Evolutionary conservation across 2,113 vertebrate genomes (phyloP).

Genomic region (Plecturocebus donacophilus): DNA sequence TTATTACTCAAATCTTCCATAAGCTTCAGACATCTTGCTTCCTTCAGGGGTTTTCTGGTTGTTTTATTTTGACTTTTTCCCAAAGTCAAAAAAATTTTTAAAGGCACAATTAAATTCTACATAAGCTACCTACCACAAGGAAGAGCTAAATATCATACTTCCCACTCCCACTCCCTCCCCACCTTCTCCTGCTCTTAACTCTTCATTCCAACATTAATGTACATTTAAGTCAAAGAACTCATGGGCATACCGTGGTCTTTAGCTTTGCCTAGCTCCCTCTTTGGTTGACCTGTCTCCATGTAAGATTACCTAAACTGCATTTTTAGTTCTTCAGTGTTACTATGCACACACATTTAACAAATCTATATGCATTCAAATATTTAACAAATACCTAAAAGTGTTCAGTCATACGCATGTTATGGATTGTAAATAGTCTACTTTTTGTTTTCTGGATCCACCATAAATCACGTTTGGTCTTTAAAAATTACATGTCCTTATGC

Average conservation of each 20-base stretch:
- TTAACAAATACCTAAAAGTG: constrained; percentile 76
- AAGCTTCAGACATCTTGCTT: background rate
- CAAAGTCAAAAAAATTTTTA: background rate
- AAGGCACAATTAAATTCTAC: background rate
- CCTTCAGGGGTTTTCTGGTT: background rate
- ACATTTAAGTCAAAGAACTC: background rate
- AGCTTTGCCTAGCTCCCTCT: background rate
- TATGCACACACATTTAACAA: constrained; percentile 77
- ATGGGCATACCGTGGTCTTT: background rate
- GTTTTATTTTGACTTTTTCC: constrained; percentile 15
- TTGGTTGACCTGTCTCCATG: background rate
- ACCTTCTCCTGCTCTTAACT: background rate
- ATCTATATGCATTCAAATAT: constrained; percentile 61
- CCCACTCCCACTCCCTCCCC: no score
- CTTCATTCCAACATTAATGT: background rate
- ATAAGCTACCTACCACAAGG: background rate
- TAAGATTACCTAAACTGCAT: background rate
- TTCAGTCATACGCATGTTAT: constrained; percentile 74
- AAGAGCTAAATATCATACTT: background rate
- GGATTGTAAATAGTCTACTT: constrained; percentile 78
- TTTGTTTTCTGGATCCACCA: constrained; percentile 68
- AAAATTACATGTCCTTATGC: constrained; percentile 74
- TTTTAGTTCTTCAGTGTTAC: constrained; percentile 63
- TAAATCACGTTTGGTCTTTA: constrained; percentile 74
- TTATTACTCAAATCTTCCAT: background rate